Percentiles rank a stretch among this genome's conserved stretches.
Evolutionary conservation across 2,113 vertebrate species (phyloP).

Genomic region (Chaetodon auriga): DNA sequence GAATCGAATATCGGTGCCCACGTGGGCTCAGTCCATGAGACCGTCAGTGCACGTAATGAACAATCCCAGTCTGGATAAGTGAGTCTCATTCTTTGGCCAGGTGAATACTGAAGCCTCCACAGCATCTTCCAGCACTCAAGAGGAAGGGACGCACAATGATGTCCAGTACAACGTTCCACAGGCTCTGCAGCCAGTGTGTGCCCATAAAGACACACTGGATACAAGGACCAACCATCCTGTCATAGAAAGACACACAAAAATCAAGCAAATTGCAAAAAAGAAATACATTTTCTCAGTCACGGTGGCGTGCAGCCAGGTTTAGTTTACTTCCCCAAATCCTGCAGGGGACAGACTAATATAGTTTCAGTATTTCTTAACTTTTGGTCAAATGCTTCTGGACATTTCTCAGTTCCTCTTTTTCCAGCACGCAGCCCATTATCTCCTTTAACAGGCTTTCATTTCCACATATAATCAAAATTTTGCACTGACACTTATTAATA

Average conservation of each 20-base stretch:
- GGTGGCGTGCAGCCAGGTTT: background rate
- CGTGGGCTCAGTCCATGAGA: conserved; percentile 19
- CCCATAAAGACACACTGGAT: conserved; percentile 71
- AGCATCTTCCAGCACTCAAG: conserved; percentile 79
- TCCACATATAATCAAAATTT: background rate
- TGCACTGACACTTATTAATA: too few relatives aligned
- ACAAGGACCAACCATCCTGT: conserved; percentile 83
- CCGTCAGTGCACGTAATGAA: conserved; percentile 13
- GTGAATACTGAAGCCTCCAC: conserved; percentile 76
- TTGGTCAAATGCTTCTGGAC: background rate
- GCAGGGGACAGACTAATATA: background rate
- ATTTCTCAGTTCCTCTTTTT: background rate
- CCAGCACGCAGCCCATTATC: background rate
- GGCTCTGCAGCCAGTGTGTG: conserved; percentile 75
- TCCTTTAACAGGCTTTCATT: background rate
- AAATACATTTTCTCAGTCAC: background rate
- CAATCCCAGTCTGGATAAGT: conserved; percentile 8
- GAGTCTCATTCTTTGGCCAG: conserved; percentile 76
- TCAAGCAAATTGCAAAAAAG: background rate
- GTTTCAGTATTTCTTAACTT: background rate
- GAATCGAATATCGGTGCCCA: background rate
- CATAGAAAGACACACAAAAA: conserved; percentile 15
- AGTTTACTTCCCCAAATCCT: background rate
- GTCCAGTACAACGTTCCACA: conserved; percentile 80
- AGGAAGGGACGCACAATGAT: conserved; percentile 74